Evolutionary conservation across 2,888 invertebrate species (phyloP).

Genomic region (Drosophila neotestacea): DNA sequence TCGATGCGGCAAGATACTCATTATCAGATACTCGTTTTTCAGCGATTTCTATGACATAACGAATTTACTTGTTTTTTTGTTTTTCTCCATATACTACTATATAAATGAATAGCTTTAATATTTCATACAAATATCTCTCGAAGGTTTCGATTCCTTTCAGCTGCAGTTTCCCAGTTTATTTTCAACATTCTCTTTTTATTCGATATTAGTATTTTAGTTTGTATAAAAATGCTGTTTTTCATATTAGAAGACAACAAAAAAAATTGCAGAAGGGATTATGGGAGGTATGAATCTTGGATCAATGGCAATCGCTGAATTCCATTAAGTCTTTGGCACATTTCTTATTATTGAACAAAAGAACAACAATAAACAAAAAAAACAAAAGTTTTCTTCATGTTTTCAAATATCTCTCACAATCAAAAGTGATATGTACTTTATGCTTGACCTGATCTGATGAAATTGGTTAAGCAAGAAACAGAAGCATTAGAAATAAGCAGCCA

Average conservation of each 20-base stretch:
- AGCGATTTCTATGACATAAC: conserved; percentile 27
- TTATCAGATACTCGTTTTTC: background rate
- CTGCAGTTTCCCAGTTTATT: conserved; percentile 30
- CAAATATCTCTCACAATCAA: conserved; percentile 43
- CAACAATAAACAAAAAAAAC: too few species aligned
- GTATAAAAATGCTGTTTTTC: conserved; percentile 4
- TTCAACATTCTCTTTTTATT: conserved; percentile 8
- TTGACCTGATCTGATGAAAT: conserved; percentile 28
- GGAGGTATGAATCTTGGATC: conserved; percentile 25
- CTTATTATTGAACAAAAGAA: conserved; percentile 16
- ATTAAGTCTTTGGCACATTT: conserved; percentile 69
- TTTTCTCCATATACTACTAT: conserved; percentile 9
- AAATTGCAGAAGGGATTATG: conserved; percentile 3
- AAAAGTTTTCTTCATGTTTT: conserved; percentile 19
- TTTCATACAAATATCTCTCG: conserved; percentile 44
- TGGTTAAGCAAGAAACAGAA: conserved; percentile 5
- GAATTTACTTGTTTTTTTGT: conserved; percentile 6
- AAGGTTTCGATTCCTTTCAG: conserved; percentile 27
- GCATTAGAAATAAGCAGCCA: conserved; percentile 14
- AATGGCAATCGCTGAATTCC: conserved; percentile 50
- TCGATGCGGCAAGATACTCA: background rate
- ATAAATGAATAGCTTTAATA: conserved; percentile 56
- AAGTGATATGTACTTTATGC: conserved; percentile 55
- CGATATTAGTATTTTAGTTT: background rate
- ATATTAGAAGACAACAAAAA: conserved; percentile 10